phyloP scores from a whole-genome alignment of 2,797 vertebrate species.

The Delichon dasypus region DNA sequence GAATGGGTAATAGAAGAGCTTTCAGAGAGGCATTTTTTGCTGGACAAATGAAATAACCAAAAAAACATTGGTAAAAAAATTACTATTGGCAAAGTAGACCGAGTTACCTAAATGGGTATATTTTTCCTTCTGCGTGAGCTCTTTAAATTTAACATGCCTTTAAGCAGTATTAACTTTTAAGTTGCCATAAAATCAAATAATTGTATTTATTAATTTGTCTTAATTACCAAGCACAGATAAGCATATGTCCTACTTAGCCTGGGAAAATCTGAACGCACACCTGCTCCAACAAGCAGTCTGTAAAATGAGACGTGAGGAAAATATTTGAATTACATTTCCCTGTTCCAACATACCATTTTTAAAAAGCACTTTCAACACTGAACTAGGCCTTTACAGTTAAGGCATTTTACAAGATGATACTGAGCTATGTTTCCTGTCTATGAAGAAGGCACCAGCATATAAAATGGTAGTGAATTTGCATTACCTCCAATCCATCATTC shows the following conservation, averaged over 20 bases:
- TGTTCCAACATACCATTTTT: slow-evolving; percentile 69
- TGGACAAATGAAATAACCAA: neutral
- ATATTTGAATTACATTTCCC: slow-evolving; percentile 67
- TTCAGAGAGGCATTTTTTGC: neutral
- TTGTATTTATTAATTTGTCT: slow-evolving; percentile 77
- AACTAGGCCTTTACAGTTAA: slow-evolving; percentile 85
- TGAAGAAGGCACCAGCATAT: slow-evolving; percentile 90
- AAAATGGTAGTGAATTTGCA: slow-evolving; percentile 99
- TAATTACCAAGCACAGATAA: slow-evolving; percentile 70
- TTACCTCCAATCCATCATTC: slow-evolving; percentile 97
- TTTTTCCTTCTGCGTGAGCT: slow-evolving; percentile 4
- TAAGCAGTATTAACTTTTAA: slow-evolving; percentile 72
- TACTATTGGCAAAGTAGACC: neutral
- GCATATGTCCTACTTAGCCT: slow-evolving; percentile 60
- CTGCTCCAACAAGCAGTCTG: slow-evolving; percentile 64
- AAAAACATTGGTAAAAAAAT: neutral
- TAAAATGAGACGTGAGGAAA: slow-evolving; percentile 65
- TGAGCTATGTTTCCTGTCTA: slow-evolving; percentile 93
- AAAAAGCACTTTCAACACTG: slow-evolving; percentile 72
- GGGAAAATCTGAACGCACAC: slow-evolving; percentile 56
- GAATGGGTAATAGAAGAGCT: neutral
- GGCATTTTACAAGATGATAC: slow-evolving; percentile 93
- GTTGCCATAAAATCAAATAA: slow-evolving; percentile 73
- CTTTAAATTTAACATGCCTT: slow-evolving; percentile 52
- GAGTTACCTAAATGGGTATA: neutral